phyloP scores from a whole-genome alignment of 2,113 vertebrate genomes.

The Furnarius figulus region DNA sequence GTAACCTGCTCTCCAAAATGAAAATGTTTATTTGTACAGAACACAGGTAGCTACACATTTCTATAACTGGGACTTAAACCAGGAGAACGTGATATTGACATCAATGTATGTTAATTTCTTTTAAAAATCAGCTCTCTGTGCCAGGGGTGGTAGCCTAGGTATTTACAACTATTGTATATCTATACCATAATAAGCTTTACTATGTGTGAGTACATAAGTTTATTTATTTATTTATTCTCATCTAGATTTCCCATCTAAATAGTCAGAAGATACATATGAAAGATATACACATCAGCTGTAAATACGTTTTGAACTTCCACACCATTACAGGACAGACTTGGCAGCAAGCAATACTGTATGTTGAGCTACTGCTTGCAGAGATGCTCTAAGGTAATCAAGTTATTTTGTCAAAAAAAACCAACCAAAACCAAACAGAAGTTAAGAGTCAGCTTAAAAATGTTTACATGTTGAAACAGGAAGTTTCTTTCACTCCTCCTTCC shows the following conservation, averaged over 20 bases:
- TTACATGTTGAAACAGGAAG: neutral
- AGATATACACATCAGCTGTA: neutral
- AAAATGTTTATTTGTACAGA: neutral
- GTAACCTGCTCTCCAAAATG: neutral
- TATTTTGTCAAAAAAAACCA: neutral
- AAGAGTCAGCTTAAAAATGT: neutral
- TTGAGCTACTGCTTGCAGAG: neutral
- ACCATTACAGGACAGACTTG: neutral
- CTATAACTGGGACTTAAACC: neutral
- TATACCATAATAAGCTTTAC: neutral
- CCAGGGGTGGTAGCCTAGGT: neutral
- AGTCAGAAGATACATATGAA: neutral
- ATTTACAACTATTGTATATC: neutral
- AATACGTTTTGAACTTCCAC: neutral
- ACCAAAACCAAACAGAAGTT: neutral
- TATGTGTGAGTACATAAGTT: neutral
- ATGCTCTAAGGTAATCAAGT: neutral
- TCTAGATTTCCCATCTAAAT: neutral
- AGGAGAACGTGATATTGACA: neutral
- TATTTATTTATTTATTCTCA: neutral
- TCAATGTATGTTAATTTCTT: neutral
- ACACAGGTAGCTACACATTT: neutral
- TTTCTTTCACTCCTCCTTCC: neutral
- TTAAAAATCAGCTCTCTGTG: neutral
- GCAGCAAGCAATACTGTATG: neutral